Evolutionary conservation across 2,888 invertebrate genomes (phyloP), one percentile per base, ranked within the genome.

Genomic region (Cheilosia grossa): DNA sequence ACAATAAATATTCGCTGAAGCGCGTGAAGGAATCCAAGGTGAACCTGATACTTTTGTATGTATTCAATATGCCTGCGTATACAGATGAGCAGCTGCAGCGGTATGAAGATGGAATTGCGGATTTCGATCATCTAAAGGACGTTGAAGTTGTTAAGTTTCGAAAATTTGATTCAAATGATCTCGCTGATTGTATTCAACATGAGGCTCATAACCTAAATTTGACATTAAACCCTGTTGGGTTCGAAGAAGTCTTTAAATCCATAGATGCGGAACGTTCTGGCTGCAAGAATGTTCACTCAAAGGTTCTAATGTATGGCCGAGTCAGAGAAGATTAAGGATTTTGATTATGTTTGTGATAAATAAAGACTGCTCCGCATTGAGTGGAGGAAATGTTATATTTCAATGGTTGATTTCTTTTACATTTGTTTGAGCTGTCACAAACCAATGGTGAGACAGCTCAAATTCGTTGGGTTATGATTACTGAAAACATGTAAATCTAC

Each of bases 211-310:
- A 87, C 0, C 86, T 88, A 17, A 85, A 88, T 19, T 33, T 90
- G 9, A 33, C 64, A 3, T n/a, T 92, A 24, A 87, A 72, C 5
- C 72, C 82, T 17, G 47, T 40, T 7, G 75, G 88, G 56, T 69
- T 89, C 2, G 33, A 88, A 2, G 89, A 91, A 21, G 88, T 92
- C 59, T 61, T 89, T n/a, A 82, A 81, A 7, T 74, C 88, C 15
- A 88, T 89, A 33, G 88, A 91, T 78, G 87, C 87, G 0, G 19
- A 49, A 0, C 79, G 81, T 15, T 90, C 90, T 0, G 92, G 92
- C 0, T 92, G 92, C 87, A 92, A 92, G 87, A 88, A 88, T 19
- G 90, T 91, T 5, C 88, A 88, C 63, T 88, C 91, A 15, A 91
- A 91, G 78, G 89, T 91, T 0, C 19, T 89, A 15, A 64, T 90